A percentile compares a stretch with the other conserved stretches of the same genome.
Evolutionary conservation across 1,140 invertebrate genomes (phyloP).

Genomic region (Bacillus rossius): DNA sequence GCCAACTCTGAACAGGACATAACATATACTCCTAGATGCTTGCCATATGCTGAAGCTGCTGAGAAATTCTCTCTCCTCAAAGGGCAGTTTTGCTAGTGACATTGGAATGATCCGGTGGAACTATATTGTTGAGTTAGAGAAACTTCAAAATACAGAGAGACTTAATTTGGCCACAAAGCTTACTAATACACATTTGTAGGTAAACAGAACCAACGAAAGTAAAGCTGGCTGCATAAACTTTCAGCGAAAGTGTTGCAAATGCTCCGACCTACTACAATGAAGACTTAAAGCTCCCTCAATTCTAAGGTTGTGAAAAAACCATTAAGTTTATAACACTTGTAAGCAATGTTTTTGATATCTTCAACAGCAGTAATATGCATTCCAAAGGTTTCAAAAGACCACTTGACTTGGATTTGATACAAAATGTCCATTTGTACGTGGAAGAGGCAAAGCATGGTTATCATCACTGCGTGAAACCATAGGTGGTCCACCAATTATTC

Average conservation of each 20-base stretch:
- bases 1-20: too few species aligned
- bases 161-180: conserved; percentile 29
- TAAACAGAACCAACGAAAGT: conserved; percentile 35
- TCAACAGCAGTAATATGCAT: conserved; percentile 26
- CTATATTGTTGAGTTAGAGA: conserved; percentile 18
- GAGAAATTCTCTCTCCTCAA: not conserved
- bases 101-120: conserved; percentile 22
- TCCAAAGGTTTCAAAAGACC: too few species aligned
- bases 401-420: too few species aligned
- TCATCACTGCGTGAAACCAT: too few species aligned
- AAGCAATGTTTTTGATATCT: conserved; percentile 32
- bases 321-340: conserved; percentile 11
- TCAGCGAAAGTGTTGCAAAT: conserved; percentile 26
- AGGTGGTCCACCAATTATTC: too few species aligned
- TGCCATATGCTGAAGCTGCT: not conserved
- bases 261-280: conserved; percentile 22
- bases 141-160: conserved; percentile 22
- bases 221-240: conserved; percentile 27
- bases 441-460: too few species aligned
- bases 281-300: conserved; percentile 19
- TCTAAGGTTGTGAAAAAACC: conserved; percentile 24
- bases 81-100: conserved; percentile 12
- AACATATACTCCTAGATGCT: not conserved
- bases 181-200: conserved; percentile 23
- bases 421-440: too few species aligned